Percentiles rank a stretch among this genome's conserved stretches.
phyloP scores from a whole-genome alignment of 2,113 vertebrate species.

The Rhodinocichla rosea region DNA sequence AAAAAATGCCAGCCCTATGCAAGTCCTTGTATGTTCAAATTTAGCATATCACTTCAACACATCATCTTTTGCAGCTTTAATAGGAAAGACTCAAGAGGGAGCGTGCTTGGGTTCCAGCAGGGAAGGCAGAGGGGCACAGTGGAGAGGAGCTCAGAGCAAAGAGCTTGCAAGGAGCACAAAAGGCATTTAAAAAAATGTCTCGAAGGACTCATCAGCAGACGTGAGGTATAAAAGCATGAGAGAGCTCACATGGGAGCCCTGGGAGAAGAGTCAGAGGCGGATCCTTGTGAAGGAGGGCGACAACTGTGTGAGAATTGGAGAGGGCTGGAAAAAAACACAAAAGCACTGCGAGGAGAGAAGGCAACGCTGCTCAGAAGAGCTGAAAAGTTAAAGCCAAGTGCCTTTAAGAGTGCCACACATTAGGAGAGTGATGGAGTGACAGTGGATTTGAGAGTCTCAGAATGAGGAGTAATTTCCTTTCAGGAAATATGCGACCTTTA shows the following conservation, averaged over 20 bases:
- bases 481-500: not conserved
- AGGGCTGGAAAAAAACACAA: not conserved
- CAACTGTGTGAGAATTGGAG: not conserved
- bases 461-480: conserved; percentile 43
- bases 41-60: not conserved
- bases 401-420: not conserved
- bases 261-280: not conserved
- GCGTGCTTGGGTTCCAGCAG: not conserved
- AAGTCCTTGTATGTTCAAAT: not conserved
- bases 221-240: not conserved
- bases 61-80: not conserved
- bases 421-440: not conserved
- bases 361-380: not conserved
- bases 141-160: not conserved
- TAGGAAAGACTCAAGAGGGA: not conserved
- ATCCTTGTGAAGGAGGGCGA: not conserved
- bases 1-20: not conserved
- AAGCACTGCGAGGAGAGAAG: not conserved
- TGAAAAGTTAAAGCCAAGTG: conserved; percentile 17
- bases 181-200: not conserved
- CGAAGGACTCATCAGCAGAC: not conserved
- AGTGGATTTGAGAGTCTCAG: not conserved
- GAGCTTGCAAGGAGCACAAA: not conserved
- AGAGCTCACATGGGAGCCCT: not conserved
- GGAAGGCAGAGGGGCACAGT: not conserved